phyloP scores from a whole-genome alignment of 2,888 invertebrate genomes.

The Eilema griseolum region DNA sequence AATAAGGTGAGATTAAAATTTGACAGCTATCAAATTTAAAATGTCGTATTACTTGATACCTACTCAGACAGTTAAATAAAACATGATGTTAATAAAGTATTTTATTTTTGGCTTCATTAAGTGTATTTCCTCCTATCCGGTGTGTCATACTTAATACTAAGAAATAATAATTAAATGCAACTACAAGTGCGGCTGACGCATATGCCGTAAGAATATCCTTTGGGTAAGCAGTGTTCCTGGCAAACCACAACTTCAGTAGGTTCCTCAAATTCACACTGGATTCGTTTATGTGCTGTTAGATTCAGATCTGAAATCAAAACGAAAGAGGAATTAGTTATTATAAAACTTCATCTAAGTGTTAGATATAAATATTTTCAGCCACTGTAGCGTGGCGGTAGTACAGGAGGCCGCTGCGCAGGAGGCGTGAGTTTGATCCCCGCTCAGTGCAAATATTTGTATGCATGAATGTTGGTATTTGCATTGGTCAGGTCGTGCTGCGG shows the following conservation, averaged over 20 bases:
- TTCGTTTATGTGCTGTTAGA: constrained; percentile 49
- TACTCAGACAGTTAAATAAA: constrained; percentile 9
- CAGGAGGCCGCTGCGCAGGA: too few relatives aligned
- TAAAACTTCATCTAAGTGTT: not conserved
- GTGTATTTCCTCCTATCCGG: not conserved
- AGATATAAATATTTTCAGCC: not conserved
- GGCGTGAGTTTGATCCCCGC: too few relatives aligned
- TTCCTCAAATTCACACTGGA: constrained; percentile 68
- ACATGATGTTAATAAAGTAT: constrained; percentile 14
- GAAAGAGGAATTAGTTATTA: not conserved
- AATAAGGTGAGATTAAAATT: not conserved
- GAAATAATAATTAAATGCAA: constrained; percentile 64
- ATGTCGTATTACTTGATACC: not conserved
- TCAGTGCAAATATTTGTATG: too few relatives aligned
- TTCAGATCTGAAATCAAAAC: constrained; percentile 50
- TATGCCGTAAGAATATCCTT: constrained; percentile 78
- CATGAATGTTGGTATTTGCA: too few relatives aligned
- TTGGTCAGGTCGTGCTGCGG: too few relatives aligned
- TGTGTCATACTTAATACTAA: constrained; percentile 21
- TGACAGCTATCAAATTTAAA: not conserved
- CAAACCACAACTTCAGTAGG: constrained; percentile 69
- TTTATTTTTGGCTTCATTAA: constrained; percentile 32
- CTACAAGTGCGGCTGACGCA: constrained; percentile 75
- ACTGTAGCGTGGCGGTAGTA: too few relatives aligned
- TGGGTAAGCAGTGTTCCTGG: constrained; percentile 74